phyloP scores from a whole-genome alignment of 2,888 invertebrate species.

The Megamerina dolium region DNA sequence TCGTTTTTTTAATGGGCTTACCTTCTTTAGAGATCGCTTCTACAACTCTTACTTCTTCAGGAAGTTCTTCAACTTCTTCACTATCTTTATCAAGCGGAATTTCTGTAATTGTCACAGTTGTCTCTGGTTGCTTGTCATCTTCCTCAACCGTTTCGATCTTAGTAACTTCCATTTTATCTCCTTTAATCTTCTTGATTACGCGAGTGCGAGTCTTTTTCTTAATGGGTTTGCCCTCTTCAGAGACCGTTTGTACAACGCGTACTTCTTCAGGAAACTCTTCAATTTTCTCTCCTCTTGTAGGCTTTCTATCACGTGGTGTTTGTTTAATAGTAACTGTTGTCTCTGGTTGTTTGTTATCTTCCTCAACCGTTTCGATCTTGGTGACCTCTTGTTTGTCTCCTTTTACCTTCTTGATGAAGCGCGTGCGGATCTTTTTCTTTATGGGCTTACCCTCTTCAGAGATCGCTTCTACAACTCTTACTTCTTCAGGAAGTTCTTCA shows the following conservation, averaged over 20 bases:
- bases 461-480: conserved; percentile 37
- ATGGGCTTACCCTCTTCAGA: conserved; percentile 40
- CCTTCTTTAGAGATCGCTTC: conserved; percentile 35
- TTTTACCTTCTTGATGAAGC: conserved; percentile 49
- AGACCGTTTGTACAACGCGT: conserved; percentile 8
- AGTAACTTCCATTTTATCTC: conserved; percentile 18
- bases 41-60: conserved; percentile 29
- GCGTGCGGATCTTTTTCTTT: conserved; percentile 44
- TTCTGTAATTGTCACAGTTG: conserved; percentile 17
- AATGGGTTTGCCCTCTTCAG: conserved; percentile 19
- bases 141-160: conserved; percentile 21
- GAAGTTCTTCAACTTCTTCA: conserved; percentile 12
- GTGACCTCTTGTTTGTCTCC: conserved; percentile 46
- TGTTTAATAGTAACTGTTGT: conserved; percentile 25
- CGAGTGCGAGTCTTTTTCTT: conserved; percentile 17
- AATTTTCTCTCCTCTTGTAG: conserved; percentile 2
- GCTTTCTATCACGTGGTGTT: conserved; percentile 11
- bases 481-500: conserved; percentile 44
- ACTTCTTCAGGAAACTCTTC: neutral
- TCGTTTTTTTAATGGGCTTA: conserved; percentile 25
- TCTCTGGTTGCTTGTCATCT: conserved; percentile 20
- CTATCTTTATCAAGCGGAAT: conserved; percentile 14
- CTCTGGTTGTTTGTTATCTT: conserved; percentile 50
- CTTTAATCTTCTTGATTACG: conserved; percentile 17
- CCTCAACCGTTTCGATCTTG: conserved; percentile 51